These are phyloP conservation scores for Raja brachyura DNA, from an alignment of 2,113 vertebrate species.

Conservation along the genomic window DNA sequence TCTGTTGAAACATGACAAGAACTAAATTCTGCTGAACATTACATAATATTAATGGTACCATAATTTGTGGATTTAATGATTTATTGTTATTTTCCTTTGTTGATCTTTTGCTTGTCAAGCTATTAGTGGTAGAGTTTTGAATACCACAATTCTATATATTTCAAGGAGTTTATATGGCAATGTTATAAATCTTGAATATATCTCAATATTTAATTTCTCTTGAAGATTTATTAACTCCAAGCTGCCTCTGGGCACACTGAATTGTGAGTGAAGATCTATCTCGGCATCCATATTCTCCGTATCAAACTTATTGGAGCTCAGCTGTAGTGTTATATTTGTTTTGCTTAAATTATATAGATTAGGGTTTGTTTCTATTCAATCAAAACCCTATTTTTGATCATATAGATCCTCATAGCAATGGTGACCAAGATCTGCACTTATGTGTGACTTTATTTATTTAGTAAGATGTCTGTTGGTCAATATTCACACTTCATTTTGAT, in stretches of 20 bases:
- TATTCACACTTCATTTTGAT: constrained; percentile 39
- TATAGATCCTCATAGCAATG: not conserved
- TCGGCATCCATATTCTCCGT: not conserved
- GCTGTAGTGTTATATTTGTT: not conserved
- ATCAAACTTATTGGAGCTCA: not conserved
- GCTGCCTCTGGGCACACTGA: not conserved
- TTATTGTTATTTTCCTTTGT: not conserved
- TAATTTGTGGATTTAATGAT: too few relatives aligned
- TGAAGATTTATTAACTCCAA: not conserved
- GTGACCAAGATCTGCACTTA: not conserved
- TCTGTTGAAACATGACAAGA: not conserved
- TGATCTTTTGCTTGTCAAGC: not conserved
- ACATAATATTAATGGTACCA: not conserved
- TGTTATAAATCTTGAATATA: not conserved
- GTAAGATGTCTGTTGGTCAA: not conserved
- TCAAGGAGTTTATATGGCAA: not conserved
- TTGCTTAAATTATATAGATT: not conserved
- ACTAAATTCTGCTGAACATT: not conserved
- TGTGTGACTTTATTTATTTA: not conserved
- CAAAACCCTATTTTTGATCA: not conserved
- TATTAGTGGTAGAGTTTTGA: too few relatives aligned
- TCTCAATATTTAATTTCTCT: not conserved
- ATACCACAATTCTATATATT: not conserved
- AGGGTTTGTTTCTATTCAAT: not conserved
- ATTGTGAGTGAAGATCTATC: not conserved